Conservation (phyloP, 2,888 invertebrate genomes). For the Pollenia angustigena region DNA sequence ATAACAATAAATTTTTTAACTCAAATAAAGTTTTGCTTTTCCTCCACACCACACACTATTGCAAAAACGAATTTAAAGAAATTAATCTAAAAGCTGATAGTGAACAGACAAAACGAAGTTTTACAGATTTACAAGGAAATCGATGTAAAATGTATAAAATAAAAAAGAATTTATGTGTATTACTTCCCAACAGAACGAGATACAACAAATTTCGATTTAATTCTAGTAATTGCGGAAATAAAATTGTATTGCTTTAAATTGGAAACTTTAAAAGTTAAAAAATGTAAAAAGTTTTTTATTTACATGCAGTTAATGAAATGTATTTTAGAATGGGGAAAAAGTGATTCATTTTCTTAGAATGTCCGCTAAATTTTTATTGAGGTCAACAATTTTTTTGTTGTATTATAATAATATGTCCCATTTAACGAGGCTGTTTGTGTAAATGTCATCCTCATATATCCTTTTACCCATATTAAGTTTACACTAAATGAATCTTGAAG, state of each 20-base stretch:
- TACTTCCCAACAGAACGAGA: not conserved
- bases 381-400: no score
- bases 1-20: slow-evolving; percentile 57
- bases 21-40: slow-evolving; percentile 37
- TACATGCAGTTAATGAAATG: no score
- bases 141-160: not conserved
- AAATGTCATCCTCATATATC: not conserved
- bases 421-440: not conserved
- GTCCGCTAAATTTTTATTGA: no score
- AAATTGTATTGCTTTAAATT: slow-evolving; percentile 6
- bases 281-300: not conserved
- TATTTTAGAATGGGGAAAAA: no score
- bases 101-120: slow-evolving; percentile 24
- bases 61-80: slow-evolving; percentile 52
- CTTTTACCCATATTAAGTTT: not conserved
- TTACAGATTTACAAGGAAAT: slow-evolving; percentile 29
- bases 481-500: slow-evolving; percentile 4
- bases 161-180: not conserved
- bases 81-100: slow-evolving; percentile 54
- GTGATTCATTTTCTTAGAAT: no score
- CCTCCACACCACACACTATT: not conserved
- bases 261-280: not conserved
- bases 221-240: not conserved
- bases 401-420: no score
- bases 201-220: slow-evolving; percentile 8